These are phyloP conservation scores for Nasonia longicornis DNA, from an alignment of 1,140 invertebrate genomes.

Conservation along the genomic window DNA sequence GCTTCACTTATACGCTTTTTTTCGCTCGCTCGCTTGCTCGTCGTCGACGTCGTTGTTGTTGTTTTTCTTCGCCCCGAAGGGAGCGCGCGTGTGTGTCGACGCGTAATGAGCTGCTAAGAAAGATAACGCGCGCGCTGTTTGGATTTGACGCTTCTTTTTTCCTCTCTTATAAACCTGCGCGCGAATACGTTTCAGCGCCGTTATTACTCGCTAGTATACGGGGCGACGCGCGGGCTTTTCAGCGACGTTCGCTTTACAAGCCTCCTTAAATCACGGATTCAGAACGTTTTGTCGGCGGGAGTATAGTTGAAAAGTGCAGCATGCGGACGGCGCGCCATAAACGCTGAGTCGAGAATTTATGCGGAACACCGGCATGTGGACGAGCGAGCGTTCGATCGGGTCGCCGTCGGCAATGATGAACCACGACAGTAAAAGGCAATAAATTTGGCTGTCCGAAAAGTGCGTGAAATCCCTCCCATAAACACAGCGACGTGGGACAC, in stretches of 20 bases:
- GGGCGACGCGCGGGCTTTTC: no score
- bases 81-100: neutral
- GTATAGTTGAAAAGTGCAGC: no score
- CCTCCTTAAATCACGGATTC: no score
- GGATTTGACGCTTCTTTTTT: neutral
- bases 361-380: neutral
- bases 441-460: no score
- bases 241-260: no score
- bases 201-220: no score
- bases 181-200: no score
- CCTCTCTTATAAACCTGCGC: no score
- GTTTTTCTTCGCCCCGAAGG: slow-evolving; percentile 7
- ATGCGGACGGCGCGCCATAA: no score
- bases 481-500: neutral
- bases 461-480: no score
- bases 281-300: no score
- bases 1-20: neutral
- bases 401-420: neutral
- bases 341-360: neutral
- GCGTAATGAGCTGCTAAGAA: slow-evolving; percentile 27
- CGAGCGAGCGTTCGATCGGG: neutral
- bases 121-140: slow-evolving; percentile 6
- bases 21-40: neutral
- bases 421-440: no score
- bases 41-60: neutral